Evolutionary conservation across 2,888 invertebrate species (phyloP).

Genomic region (Noctua janthe): DNA sequence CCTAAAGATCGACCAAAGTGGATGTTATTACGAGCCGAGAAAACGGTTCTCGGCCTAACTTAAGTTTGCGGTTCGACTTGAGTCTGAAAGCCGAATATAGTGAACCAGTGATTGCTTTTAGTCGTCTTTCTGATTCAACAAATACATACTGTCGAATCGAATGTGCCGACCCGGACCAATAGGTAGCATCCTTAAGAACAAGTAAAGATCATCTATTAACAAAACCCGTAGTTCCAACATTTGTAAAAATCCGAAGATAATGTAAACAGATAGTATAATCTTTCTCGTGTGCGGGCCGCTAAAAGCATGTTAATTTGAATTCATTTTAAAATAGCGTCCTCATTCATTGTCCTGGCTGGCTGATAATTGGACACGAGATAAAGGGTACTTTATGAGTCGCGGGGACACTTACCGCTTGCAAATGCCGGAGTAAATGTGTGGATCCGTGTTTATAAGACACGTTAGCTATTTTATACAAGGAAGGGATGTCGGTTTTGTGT

Average conservation of each 20-base stretch:
- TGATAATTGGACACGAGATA: conserved; percentile 66
- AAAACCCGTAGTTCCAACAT: conserved; percentile 19
- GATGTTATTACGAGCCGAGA: no score
- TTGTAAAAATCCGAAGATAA: conserved; percentile 62
- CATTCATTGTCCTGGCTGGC: conserved; percentile 59
- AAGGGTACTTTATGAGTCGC: conserved; percentile 56
- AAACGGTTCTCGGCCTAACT: no score
- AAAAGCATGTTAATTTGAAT: conserved; percentile 68
- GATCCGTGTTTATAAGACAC: neutral
- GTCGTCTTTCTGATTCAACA: neutral
- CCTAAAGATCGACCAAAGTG: no score
- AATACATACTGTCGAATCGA: neutral
- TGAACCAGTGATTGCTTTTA: neutral
- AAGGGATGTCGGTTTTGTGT: neutral
- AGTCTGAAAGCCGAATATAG: no score
- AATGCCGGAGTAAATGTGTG: conserved; percentile 18
- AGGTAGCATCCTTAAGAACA: neutral
- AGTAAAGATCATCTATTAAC: conserved; percentile 38
- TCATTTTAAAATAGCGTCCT: conserved; percentile 55
- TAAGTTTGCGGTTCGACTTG: no score
- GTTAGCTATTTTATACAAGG: neutral
- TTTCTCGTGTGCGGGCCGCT: conserved; percentile 69
- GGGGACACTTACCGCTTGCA: conserved; percentile 28
- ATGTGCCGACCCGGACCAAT: neutral
- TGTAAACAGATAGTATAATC: conserved; percentile 68